Base-by-base conservation (phyloP, 2,888 invertebrate species). In the Silvanus unidentatus region DNA sequence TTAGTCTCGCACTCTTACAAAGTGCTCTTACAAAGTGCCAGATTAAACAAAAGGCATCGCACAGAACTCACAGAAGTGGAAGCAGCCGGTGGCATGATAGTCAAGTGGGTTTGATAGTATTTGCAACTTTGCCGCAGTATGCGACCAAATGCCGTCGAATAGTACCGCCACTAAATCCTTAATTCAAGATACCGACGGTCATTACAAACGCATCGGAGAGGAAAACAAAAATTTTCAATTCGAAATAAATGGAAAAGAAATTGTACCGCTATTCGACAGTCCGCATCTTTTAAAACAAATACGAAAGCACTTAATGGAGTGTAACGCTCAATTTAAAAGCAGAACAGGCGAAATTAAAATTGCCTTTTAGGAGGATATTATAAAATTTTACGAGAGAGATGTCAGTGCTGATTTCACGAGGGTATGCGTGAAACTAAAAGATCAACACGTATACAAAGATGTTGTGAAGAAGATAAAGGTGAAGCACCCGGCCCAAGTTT, bases 201-300 rank as follows among this genome's bases (percentile, higher is more conserved):
- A 37, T 13, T 14, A 38, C 34, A 2, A 14, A 8, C 9, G n/a
- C 5, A 14, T 28, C 9, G 11, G 16, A 9, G 16, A 40, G 9
- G 28, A 30, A 38, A 35, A 22, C 2, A 32, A 5, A n/a, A 32
- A 3, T 3, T 32, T 32, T 32, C 6, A 11, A 32, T 45, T 37
- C 42, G n/a, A 27, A 3, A 27, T 48, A 6, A 35, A 45, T 39
- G 30, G 30, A 8, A 12, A 39, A 29, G 27, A 45, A 44, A 45
- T 48, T 34, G 38, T 48, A 28, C 45, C 40, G 42, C 34, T 48
- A 14, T 48, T 34, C 39, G 42, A 48, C 42, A 28, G 34, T 28
- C 45, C 48, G 13, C 41, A 48, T 32, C n/a, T 32, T 8, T 12
- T 32, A 5, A 32, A 32, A 9, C 11, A 12, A n/a, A 32, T 32